Percentiles rank a stretch among this genome's conserved stretches.
phyloP scores from a whole-genome alignment of 2,888 invertebrate genomes.

The Ernsta delagoae region DNA sequence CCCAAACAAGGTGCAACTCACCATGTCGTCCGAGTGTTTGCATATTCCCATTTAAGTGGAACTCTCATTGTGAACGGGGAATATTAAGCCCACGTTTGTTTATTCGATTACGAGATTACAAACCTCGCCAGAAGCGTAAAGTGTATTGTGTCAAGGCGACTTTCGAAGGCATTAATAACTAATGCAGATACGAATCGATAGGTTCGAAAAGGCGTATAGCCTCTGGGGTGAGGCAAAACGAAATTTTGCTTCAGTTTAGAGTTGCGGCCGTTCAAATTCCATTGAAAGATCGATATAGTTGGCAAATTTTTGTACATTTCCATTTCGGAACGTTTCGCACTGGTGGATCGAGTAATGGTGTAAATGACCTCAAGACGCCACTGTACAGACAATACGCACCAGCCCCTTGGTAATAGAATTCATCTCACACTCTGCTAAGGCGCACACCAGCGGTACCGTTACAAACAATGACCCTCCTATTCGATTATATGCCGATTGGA shows the following conservation, averaged over 20 bases:
- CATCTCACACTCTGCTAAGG: conserved; percentile 66
- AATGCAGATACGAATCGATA: conserved; percentile 27
- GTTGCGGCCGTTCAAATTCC: conserved; percentile 2
- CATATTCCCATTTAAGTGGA: conserved; percentile 42
- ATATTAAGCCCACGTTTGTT: conserved; percentile 50
- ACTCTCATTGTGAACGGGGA: conserved; percentile 46
- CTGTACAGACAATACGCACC: conserved; percentile 41
- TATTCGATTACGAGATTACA: conserved; percentile 52
- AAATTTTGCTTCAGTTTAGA: too few relatives aligned
- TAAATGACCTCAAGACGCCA: conserved; percentile 58
- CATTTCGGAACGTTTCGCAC: too few relatives aligned
- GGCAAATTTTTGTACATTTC: too few relatives aligned
- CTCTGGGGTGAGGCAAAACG: conserved; percentile 1
- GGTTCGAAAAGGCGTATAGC: conserved; percentile 12
- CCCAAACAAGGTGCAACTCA: conserved; percentile 35
- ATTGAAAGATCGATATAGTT: background rate
- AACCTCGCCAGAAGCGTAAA: conserved; percentile 51
- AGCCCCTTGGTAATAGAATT: conserved; percentile 68
- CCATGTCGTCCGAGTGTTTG: conserved; percentile 38
- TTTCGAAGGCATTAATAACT: conserved; percentile 36
- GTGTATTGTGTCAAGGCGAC: conserved; percentile 50
- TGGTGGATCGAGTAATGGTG: too few relatives aligned
- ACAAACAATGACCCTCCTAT: conserved; percentile 70
- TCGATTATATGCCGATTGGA: conserved; percentile 62
- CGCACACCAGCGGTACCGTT: conserved; percentile 62